Evolutionary conservation across 2,888 invertebrate genomes (phyloP).

Genomic region (Calameuta idolon): DNA sequence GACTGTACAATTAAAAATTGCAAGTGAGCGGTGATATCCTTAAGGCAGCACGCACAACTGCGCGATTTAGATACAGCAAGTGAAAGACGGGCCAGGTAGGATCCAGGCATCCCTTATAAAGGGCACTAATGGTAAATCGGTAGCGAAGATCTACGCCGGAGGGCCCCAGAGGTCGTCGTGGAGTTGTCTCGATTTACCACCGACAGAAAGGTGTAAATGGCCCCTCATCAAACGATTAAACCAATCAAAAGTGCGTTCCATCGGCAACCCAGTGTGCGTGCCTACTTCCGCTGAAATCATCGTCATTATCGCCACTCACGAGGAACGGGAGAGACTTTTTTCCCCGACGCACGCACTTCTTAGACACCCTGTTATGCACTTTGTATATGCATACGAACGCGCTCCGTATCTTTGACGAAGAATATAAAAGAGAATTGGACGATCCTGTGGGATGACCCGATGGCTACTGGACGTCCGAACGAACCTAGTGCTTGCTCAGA

Average conservation of each 20-base stretch:
- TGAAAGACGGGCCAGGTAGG: neutral
- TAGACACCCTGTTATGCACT: neutral
- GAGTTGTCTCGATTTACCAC: neutral
- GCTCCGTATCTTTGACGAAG: neutral
- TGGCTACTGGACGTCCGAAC: neutral
- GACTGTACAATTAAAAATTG: neutral
- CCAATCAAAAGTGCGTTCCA: conserved; percentile 18
- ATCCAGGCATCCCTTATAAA: neutral
- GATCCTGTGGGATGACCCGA: neutral
- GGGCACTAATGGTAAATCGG: neutral
- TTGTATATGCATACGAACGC: neutral
- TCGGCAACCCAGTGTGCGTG: neutral
- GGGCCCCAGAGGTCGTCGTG: neutral
- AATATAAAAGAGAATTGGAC: neutral
- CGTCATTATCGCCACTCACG: conserved; percentile 16
- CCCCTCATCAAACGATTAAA: conserved; percentile 25
- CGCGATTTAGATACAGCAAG: neutral
- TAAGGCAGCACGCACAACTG: neutral
- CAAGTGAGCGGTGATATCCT: neutral
- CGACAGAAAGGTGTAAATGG: conserved; percentile 20
- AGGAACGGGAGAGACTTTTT: neutral
- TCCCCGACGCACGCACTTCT: neutral
- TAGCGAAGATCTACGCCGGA: neutral
- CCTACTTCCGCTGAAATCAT: conserved; percentile 20
- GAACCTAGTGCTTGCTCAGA: neutral